Evolutionary conservation across 2,888 invertebrate species (phyloP), one percentile per base, ranked within the genome.

Genomic region (Eristalis intricaria): DNA sequence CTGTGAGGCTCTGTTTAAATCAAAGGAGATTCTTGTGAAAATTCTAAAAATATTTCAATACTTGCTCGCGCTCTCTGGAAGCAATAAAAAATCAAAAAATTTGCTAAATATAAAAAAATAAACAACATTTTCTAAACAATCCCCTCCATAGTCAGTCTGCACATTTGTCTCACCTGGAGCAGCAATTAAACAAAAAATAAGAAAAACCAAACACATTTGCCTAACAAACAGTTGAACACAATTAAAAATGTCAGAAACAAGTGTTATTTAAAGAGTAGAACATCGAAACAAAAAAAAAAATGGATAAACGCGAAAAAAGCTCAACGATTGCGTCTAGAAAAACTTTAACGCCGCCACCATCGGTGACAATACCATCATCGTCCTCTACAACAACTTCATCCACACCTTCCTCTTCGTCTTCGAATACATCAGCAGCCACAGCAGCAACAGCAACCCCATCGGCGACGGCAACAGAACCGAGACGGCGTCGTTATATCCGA

Each of bases 401-500:
- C 19, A 66, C 90, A 87, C 22, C 89, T 40, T 40, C 89, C n/a
- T 78, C 19, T 23, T 73, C 58, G 32, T 61, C 86, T 84, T 78
- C 88, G 60, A 78, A 56, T 63, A 43, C 58, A 68, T 64, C 69
- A 74, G 74, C 76, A 78, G 76, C 83, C 71, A 73, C 88, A 68
- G 66, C 69, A 76, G 74, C 76, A 79, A 79, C 84, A 73, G 70
- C 88, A 78, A 64, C 85, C 87, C 70, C 84, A 82, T 76, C 84
- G 77, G n/a, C 89, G n/a, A n/a, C n/a, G 77, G 70, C 74, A 83
- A 84, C 95, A 93, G 91, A 95, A 92, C 91, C 94, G 79, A 94
- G 95, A 88, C 95, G 96, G 89, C 95, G 95, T 91, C 95, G 97
- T 89, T 97, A 97, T 93, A 94, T 96, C 89, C 95, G 97, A 88